Conservation (phyloP, 2,797 vertebrate species). For the Petrocephalus schoutedeni region DNA sequence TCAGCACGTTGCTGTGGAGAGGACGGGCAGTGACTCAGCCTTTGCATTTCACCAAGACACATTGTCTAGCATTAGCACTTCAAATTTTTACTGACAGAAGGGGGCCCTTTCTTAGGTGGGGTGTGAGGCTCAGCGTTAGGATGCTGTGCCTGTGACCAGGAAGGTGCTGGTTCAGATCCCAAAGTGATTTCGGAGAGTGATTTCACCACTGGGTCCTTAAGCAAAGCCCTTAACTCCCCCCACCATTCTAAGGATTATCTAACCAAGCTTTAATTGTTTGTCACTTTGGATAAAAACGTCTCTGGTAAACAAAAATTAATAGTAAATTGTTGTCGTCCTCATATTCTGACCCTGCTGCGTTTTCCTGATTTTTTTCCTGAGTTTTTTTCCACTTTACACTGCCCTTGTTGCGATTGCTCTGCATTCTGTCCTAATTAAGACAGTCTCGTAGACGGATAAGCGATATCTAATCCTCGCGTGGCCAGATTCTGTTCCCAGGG, state of each 20-base stretch:
- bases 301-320: neutral
- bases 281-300: neutral
- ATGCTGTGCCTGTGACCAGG: neutral
- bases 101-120: neutral
- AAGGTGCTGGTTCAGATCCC: neutral
- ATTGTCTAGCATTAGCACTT: no score
- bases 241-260: neutral
- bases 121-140: neutral
- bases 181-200: neutral
- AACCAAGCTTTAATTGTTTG: neutral
- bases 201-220: neutral
- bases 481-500: neutral
- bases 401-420: neutral
- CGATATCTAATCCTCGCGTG: neutral
- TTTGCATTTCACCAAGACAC: neutral
- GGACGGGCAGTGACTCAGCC: neutral
- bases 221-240: neutral
- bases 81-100: neutral
- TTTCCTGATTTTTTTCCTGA: neutral
- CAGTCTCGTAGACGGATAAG: neutral
- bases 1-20: constrained; percentile 63
- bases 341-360: neutral
- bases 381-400: neutral
- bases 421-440: neutral
- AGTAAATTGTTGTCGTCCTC: neutral